These are phyloP conservation scores for Selenia dentaria DNA, from an alignment of 2,888 invertebrate species.

Conservation along the genomic window DNA sequence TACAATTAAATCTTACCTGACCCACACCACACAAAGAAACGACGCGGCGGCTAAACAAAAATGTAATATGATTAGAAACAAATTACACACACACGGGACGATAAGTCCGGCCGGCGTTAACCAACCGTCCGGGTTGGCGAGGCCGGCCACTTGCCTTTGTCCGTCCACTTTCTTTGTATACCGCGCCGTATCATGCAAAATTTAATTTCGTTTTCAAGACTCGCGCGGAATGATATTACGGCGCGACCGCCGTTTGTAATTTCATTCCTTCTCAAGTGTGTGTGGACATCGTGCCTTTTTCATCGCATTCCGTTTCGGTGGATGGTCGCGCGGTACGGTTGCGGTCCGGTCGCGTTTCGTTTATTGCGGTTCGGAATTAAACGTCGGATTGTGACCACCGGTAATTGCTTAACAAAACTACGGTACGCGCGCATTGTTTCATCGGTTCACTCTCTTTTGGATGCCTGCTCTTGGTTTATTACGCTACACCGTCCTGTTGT, in stretches of 20 bases:
- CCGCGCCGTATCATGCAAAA: slow-evolving; percentile 84
- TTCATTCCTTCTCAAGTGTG: slow-evolving; percentile 80
- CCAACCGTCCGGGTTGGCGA: slow-evolving; percentile 60
- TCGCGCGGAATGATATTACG: slow-evolving; percentile 83
- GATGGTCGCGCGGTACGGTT: slow-evolving; percentile 46
- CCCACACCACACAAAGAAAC: slow-evolving; percentile 45
- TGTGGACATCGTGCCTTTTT: slow-evolving; percentile 82
- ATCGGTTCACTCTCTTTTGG: slow-evolving; percentile 55
- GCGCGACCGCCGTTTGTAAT: slow-evolving; percentile 75
- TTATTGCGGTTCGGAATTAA: slow-evolving; percentile 79
- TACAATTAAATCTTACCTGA: slow-evolving; percentile 52
- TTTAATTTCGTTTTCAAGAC: slow-evolving; percentile 85
- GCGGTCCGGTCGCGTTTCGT: slow-evolving; percentile 64
- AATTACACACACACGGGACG: slow-evolving; percentile 67
- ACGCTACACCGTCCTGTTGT: slow-evolving; percentile 47
- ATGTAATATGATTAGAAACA: slow-evolving; percentile 81
- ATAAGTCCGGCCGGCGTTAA: slow-evolving; percentile 62
- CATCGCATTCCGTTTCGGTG: slow-evolving; percentile 82
- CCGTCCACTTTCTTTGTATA: slow-evolving; percentile 81
- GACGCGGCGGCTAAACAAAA: slow-evolving; percentile 50
- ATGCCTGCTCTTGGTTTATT: slow-evolving; percentile 50
- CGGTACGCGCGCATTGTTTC: slow-evolving; percentile 61
- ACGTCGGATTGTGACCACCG: slow-evolving; percentile 71
- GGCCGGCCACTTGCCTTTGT: slow-evolving; percentile 75
- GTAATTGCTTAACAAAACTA: slow-evolving; percentile 78